These are phyloP conservation scores for Ophion ellenae DNA, from an alignment of 2,888 invertebrate genomes.

Conservation along the genomic window DNA sequence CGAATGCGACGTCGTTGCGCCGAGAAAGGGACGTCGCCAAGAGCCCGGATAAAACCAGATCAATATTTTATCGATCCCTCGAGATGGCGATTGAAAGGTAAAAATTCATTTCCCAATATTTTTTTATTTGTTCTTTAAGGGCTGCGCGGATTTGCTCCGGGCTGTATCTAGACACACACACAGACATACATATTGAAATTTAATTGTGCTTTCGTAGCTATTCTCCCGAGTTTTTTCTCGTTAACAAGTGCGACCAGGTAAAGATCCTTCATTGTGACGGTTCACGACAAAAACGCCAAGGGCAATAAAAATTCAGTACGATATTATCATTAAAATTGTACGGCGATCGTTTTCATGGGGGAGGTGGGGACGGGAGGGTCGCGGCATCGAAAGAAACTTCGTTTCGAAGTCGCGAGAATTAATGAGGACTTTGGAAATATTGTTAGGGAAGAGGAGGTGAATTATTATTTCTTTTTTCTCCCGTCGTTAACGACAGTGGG, in stretches of 20 bases:
- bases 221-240: constrained; percentile 31
- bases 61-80: constrained; percentile 80
- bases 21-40: constrained; percentile 24
- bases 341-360: constrained; percentile 1
- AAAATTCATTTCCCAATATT: constrained; percentile 19
- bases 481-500: not conserved
- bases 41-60: constrained; percentile 42
- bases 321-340: constrained; percentile 56
- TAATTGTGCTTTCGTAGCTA: constrained; percentile 45
- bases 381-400: constrained; percentile 33
- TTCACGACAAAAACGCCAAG: constrained; percentile 13
- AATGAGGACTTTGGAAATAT: constrained; percentile 52
- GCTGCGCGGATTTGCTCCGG: not conserved
- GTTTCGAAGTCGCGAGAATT: constrained; percentile 38
- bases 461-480: constrained; percentile 4
- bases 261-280: constrained; percentile 43
- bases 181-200: constrained; percentile 7
- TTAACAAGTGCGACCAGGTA: constrained; percentile 54
- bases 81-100: constrained; percentile 82
- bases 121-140: not conserved
- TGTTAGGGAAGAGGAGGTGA: not conserved
- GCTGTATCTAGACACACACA: not conserved
- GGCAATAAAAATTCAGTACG: constrained; percentile 37
- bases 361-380: not conserved
- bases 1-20: constrained; percentile 2